These are phyloP conservation scores for Colius striatus DNA, from an alignment of 2,113 vertebrate species.

Conservation along the genomic window DNA sequence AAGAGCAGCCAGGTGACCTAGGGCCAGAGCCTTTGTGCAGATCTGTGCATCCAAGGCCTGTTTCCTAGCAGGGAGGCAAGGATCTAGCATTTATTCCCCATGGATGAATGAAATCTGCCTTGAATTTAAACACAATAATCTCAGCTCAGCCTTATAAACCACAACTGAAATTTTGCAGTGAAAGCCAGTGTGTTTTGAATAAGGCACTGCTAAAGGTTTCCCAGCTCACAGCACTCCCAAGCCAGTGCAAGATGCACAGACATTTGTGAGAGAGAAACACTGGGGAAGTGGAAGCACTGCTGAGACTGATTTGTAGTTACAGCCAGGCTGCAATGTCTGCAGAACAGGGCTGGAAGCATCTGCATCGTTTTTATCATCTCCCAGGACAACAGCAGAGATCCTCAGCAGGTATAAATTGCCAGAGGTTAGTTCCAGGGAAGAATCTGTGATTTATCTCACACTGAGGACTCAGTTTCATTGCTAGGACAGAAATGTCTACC, in stretches of 20 bases:
- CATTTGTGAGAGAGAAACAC: neutral
- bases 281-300: neutral
- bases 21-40: neutral
- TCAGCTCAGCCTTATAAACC: neutral
- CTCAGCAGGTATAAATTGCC: neutral
- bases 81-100: neutral
- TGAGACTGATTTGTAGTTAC: neutral
- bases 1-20: neutral
- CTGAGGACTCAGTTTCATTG: neutral
- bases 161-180: neutral
- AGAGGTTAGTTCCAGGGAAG: neutral
- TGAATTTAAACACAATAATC: conserved; percentile 7
- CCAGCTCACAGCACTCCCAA: neutral
- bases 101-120: neutral
- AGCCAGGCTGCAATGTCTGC: neutral
- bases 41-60: neutral
- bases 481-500: neutral
- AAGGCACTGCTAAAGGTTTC: neutral
- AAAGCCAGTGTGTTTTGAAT: neutral
- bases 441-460: neutral
- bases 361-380: neutral
- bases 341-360: neutral
- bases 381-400: neutral
- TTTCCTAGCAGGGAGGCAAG: neutral
- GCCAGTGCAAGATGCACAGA: neutral